These are phyloP conservation scores for Rhineura floridana DNA, from an alignment of 2,113 vertebrate genomes.

Conservation along the genomic window DNA sequence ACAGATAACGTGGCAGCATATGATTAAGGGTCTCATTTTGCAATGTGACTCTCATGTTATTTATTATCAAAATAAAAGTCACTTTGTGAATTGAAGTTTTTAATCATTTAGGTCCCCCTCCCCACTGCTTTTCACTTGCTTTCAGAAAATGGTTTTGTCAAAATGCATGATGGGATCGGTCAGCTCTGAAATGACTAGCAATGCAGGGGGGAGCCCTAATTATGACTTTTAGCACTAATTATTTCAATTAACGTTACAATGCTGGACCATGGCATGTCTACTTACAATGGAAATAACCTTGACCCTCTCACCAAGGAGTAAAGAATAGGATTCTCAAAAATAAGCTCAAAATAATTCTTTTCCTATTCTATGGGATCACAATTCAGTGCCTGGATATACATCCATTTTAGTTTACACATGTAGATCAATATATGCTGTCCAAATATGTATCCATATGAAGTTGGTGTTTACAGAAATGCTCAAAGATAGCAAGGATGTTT, in stretches of 20 bases:
- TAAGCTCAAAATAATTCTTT: neutral
- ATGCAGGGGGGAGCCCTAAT: neutral
- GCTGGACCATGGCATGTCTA: neutral
- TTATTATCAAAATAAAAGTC: constrained; percentile 79
- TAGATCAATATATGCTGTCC: too few species aligned
- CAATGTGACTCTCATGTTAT: constrained; percentile 78
- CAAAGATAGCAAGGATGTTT: too few species aligned
- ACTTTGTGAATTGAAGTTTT: constrained; percentile 77
- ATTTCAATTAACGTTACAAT: constrained; percentile 13
- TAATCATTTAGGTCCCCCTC: constrained; percentile 68
- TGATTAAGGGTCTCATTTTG: constrained; percentile 74
- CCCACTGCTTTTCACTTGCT: constrained; percentile 24
- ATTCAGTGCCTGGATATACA: neutral
- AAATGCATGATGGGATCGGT: constrained; percentile 32
- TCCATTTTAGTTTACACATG: too few species aligned
- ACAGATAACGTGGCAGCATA: constrained; percentile 73
- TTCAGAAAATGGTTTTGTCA: constrained; percentile 63
- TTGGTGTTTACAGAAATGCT: too few species aligned
- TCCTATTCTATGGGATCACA: neutral
- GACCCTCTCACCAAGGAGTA: neutral
- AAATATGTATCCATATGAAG: too few species aligned
- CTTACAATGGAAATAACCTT: neutral
- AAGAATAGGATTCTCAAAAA: neutral
- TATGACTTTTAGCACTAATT: constrained; percentile 37
- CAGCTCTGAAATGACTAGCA: constrained; percentile 44